Percentiles rank a stretch among this genome's conserved stretches.
Evolutionary conservation across 2,888 invertebrate species (phyloP).

Genomic region (Eupithecia centaureata): DNA sequence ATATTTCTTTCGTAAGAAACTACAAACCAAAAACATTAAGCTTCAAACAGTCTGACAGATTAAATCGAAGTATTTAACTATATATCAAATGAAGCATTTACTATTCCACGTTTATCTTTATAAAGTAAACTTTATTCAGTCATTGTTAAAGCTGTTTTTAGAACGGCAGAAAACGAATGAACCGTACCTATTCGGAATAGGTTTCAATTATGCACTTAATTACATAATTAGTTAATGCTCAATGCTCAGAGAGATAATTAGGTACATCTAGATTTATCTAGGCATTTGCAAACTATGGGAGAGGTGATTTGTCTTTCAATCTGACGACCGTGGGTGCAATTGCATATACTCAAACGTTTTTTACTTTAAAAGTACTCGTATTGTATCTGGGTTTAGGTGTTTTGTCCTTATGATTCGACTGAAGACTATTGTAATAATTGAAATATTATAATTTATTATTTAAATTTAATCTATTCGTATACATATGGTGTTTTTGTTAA

Average conservation of each 20-base stretch:
- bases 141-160: neutral
- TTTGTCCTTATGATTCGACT: neutral
- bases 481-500: too few relatives aligned
- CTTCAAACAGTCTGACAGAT: neutral
- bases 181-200: constrained; percentile 7
- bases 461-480: too few relatives aligned
- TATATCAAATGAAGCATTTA: neutral
- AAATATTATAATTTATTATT: too few relatives aligned
- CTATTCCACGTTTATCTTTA: neutral
- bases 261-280: constrained; percentile 6
- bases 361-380: too few relatives aligned
- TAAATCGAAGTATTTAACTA: neutral
- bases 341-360: neutral
- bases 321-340: neutral
- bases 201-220: neutral
- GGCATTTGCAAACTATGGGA: neutral
- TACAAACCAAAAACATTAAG: too few relatives aligned
- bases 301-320: neutral
- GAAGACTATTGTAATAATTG: too few relatives aligned
- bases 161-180: neutral
- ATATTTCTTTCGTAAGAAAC: too few relatives aligned
- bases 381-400: neutral
- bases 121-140: neutral
- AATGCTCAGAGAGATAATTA: constrained; percentile 10
- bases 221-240: constrained; percentile 5